Conservation (phyloP, 2,113 vertebrate genomes). For the Chaetura pelagica region DNA sequence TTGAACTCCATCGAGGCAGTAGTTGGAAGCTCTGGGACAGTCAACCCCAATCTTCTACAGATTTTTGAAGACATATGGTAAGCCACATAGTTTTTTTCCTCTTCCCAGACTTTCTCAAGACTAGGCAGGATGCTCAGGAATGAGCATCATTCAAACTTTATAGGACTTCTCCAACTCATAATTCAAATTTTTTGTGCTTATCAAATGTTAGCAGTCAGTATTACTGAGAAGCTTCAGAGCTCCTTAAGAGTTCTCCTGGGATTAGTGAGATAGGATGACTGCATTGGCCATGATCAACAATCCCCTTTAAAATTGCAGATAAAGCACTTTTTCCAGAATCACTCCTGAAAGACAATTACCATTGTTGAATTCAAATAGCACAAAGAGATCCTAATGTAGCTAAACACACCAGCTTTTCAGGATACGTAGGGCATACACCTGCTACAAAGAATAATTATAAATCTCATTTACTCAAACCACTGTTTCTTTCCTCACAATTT, state of each 20-base stretch:
- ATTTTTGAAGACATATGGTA: background rate
- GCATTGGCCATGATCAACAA: background rate
- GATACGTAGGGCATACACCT: background rate
- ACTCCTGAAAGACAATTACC: background rate
- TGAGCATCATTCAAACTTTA: background rate
- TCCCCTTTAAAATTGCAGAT: background rate
- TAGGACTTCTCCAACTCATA: background rate
- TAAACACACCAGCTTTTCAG: background rate
- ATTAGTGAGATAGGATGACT: background rate
- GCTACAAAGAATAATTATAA: background rate
- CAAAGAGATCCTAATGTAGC: background rate
- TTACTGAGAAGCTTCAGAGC: background rate
- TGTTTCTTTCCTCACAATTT: background rate
- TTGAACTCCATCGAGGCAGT: background rate
- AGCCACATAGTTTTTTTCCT: background rate
- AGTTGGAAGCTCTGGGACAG: background rate
- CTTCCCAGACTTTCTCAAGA: background rate
- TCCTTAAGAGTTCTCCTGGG: background rate
- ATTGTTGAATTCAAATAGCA: background rate
- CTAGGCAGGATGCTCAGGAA: background rate
- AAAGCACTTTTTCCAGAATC: background rate
- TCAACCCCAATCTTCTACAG: background rate
- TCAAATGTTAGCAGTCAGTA: rapidly evolving
- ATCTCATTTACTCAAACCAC: background rate
- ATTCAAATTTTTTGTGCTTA: background rate